Evolutionary conservation across 53 echinoderm and acorn worm genomes (phyloP), one percentile per base, ranked within the genome.

Genomic region (Arbacia lixula): DNA sequence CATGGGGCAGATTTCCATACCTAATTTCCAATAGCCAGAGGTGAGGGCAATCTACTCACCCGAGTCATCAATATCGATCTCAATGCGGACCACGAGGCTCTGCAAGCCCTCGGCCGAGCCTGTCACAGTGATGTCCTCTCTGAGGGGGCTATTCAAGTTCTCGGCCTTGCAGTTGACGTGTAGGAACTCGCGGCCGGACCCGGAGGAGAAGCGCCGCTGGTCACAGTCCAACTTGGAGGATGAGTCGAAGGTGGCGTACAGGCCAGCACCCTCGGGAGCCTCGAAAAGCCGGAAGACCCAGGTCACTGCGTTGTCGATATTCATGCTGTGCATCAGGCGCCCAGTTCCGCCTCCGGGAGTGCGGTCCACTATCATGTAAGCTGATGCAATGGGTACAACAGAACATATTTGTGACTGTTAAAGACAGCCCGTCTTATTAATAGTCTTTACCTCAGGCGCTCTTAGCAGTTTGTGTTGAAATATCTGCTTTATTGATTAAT

Each of bases 251-350:
- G 50, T 43, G 25, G 71, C 71, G 0, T 11, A 4, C 12, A 46
- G 10, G 8, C 27, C 27, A 3, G 71, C 29, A 20, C 71, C 29
- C 24, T 46, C 26, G 0, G 71, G 71, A 39, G 39, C 71, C 29
- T 71, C 71, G 14, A 71, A 71, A 43, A 71, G 71, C 42, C 42
- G 39, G 46, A 43, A 71, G 28, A 71, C 14, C 1, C 17, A 25
- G 71, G 28, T 46, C 17, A 4, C 41, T 3, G 71, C 71, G 27
- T 17, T 27, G 12, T 2, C 11, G 14, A 71, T 26, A 1, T 46
- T 28, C 10, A 9, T 43, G n/a, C 39, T 10, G 42, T 25, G n/a
- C n/a, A n/a, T n/a, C n/a, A n/a, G n/a, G n/a, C n/a, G n/a, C n/a
- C n/a, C n/a, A n/a, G n/a, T n/a, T n/a, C n/a, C n/a, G n/a, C n/a